Base-by-base conservation (phyloP, 2,113 vertebrate species). In the Microtus ochrogaster region DNA sequence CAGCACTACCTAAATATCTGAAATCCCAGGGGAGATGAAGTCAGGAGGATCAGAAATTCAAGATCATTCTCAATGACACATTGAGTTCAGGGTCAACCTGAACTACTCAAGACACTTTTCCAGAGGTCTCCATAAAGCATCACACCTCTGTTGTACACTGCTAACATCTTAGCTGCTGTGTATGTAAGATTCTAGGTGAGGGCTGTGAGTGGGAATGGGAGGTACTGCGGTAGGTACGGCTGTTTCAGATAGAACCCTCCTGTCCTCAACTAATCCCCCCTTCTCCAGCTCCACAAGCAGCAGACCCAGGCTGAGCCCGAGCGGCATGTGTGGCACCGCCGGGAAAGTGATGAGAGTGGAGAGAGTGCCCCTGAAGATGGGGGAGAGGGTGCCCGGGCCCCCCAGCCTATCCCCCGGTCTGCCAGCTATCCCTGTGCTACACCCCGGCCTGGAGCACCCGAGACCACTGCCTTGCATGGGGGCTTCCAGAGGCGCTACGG, bases 261-360 rank as follows among this genome's bases (percentile, higher is more conserved):
- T 78, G 30, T 79, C 26, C n/a, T 16, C 28, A 61, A 85, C 66
- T 96, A 76, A 97, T 5, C 52, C 21, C 82, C 49, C 11, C 93
- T 39, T 89, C 79, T 68, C 17, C 97, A 99, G 99, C 98, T 99
- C 98, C 99, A 99, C 98, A 99, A 99, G 97, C 99, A 99, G 98
- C 99, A 99, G 17, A 99, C 99, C 5, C 99, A 99, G 63, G 98
- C 99, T 2, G 99, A 99, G 93, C 98, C 99, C 0, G 99, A 99
- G 44, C 98, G 99, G 61, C 99, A 99, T 95, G 99, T 99, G 8
- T 99, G 99, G 99, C 99, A 99, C 98, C 98, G 99, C 16, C 99
- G 99, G 94, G 99, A 99, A 95, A 99, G 99, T 0, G 99, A 99
- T 0, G 99, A 99, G 96, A 99, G 99, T 63, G 99, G 99, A 7